Evolutionary conservation across 2,113 vertebrate genomes (phyloP).

Genomic region (Ctenodactylus gundi): DNA sequence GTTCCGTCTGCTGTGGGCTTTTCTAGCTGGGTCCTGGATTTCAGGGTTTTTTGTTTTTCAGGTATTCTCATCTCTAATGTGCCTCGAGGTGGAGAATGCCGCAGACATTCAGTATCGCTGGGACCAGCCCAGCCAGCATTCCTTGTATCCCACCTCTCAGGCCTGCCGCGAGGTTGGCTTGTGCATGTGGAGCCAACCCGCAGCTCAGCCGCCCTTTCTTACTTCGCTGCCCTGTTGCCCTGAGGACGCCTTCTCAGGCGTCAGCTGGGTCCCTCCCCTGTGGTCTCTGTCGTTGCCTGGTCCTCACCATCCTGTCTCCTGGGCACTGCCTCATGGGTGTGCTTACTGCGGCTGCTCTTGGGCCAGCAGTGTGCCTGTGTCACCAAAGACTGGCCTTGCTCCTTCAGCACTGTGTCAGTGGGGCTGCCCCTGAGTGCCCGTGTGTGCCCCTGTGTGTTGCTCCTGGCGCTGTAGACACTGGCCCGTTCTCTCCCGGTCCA

Average conservation of each 20-base stretch:
- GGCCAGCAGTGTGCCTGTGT: neutral
- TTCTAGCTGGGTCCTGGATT: neutral
- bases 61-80: neutral
- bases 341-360: neutral
- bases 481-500: neutral
- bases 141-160: fast-evolving
- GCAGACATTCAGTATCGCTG: neutral
- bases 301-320: neutral
- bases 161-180: neutral
- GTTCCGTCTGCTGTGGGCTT: neutral
- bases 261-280: neutral
- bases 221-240: neutral
- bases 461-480: neutral
- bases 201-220: neutral
- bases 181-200: too few relatives aligned
- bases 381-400: neutral
- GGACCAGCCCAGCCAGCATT: too few relatives aligned
- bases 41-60: neutral
- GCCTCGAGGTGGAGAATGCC: neutral
- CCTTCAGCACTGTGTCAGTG: neutral
- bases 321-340: neutral
- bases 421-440: neutral
- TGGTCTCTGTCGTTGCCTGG: neutral
- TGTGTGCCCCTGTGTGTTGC: fast-evolving
- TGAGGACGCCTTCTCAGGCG: neutral